Percentiles rank a stretch among this genome's conserved stretches.
Evolutionary conservation across 2,888 invertebrate species (phyloP).

Genomic region (Macrophya alboannulata): DNA sequence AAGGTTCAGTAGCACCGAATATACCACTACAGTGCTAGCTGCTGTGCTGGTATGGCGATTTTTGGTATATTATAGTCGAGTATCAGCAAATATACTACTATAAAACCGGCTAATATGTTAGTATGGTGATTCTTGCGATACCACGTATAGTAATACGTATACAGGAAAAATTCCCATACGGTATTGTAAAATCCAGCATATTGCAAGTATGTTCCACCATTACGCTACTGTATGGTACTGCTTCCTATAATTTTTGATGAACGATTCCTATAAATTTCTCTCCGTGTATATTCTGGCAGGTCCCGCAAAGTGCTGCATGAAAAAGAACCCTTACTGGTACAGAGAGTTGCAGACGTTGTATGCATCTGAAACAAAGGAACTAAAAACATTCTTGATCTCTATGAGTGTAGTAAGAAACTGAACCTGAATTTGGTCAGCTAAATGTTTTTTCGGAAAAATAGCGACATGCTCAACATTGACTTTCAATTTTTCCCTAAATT

Average conservation of each 20-base stretch:
- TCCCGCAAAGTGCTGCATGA: too few relatives aligned
- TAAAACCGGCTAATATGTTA: background rate
- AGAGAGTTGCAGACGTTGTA: too few relatives aligned
- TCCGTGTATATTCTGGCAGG: too few relatives aligned
- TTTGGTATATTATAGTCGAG: background rate
- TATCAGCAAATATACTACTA: background rate
- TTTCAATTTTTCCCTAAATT: too few relatives aligned
- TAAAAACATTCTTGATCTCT: too few relatives aligned
- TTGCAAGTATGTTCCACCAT: conserved; percentile 6
- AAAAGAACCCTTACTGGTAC: too few relatives aligned
- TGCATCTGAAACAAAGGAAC: too few relatives aligned
- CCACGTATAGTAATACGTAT: background rate
- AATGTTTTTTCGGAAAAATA: too few relatives aligned
- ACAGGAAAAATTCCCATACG: background rate
- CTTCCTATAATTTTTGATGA: background rate
- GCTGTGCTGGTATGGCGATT: background rate
- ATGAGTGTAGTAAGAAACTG: too few relatives aligned
- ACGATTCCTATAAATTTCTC: background rate
- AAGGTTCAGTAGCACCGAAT: too few relatives aligned
- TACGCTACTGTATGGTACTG: background rate
- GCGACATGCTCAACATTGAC: too few relatives aligned
- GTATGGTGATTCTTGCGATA: background rate
- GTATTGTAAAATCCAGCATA: conserved; percentile 1
- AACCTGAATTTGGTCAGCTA: too few relatives aligned
- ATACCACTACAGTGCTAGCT: background rate